Base-by-base conservation (phyloP, 64 coral and sea anemone genomes). In the Montipora cactus region DNA sequence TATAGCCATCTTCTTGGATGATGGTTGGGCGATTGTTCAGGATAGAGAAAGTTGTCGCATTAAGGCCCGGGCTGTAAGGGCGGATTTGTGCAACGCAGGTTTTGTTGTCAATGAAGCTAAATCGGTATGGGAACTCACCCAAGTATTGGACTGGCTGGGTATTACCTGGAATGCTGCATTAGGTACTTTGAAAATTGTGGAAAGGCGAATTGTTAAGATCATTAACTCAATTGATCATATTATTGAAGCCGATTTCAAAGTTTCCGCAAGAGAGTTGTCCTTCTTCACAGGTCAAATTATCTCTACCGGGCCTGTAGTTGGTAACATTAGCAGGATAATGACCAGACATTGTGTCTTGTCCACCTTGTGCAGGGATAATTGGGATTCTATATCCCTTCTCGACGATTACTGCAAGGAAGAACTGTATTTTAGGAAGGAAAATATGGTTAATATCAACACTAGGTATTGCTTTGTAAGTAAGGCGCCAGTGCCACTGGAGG, bases 211-310 rank as follows among this genome's bases (percentile, higher is more conserved):
- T 79, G 75, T 78, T 67, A 88, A 93, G 49, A 81, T 88, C 14
- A 87, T 51, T 12, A 86, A 81, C 3, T 47, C 92, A 73, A 57
- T 57, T 11, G 53, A 57, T 11, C 53, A 11, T 57, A 57, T 57
- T 57, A 57, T 57, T 57, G 53, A 57, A 8, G 53, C 53, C 53
- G 5, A 68, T 70, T 93, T 93, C 68, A 14, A 72, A 72, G 68
- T 72, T 7, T 72, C 68, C 16, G 68, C 12, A 0, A 18, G 68
- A 72, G 74, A 93, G 74, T 68, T 93, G 46, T 83, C 92, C 73
- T 93, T 83, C 76, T 79, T 88, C 62, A 78, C 75, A 47, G 92
- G 92, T 53, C 83, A 93, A 81, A 80, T 93, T 88, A 93, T 57
- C 53, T 57, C 53, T 8, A 57, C 53, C 53, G 5, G 53, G 28